Evolutionary conservation across 1,140 invertebrate genomes (phyloP).

Genomic region (Ganaspis sp.): DNA sequence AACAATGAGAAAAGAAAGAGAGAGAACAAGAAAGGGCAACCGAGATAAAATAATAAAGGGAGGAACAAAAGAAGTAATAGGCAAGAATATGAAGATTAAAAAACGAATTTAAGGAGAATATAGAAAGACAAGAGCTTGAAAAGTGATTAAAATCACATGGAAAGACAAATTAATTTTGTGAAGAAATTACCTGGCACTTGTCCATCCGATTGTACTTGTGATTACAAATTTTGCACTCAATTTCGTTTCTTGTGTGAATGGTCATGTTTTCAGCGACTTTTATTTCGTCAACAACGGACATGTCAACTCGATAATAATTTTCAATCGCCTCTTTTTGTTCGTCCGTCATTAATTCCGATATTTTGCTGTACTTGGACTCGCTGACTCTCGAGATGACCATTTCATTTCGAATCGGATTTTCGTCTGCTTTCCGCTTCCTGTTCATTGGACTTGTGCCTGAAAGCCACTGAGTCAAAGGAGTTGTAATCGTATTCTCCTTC

Average conservation of each 20-base stretch:
- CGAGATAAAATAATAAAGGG: too few relatives aligned
- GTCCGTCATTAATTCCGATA: conserved; percentile 61
- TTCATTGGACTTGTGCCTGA: conserved; percentile 3
- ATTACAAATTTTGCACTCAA: conserved; percentile 59
- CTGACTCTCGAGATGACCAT: not conserved
- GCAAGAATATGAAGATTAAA: too few relatives aligned
- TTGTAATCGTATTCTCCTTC: not conserved
- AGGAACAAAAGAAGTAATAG: too few relatives aligned
- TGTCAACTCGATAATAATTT: conserved; percentile 54
- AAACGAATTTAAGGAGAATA: too few relatives aligned
- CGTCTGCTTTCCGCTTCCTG: not conserved
- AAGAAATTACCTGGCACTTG: conserved; percentile 63
- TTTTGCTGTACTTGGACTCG: conserved; percentile 42
- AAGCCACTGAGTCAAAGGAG: not conserved
- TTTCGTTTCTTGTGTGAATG: conserved; percentile 50
- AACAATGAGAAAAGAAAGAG: not conserved
- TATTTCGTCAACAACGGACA: conserved; percentile 52
- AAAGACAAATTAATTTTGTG: too few relatives aligned
- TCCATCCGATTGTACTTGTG: conserved; percentile 56
- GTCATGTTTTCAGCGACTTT: conserved; percentile 52
- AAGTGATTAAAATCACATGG: too few relatives aligned
- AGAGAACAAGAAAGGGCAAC: too few relatives aligned
- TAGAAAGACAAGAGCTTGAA: too few relatives aligned
- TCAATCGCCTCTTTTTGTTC: conserved; percentile 62
- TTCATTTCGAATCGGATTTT: not conserved